Evolutionary conservation across 2,888 invertebrate genomes (phyloP), one percentile per base, ranked within the genome.

Genomic region (Nomada goodeniana): DNA sequence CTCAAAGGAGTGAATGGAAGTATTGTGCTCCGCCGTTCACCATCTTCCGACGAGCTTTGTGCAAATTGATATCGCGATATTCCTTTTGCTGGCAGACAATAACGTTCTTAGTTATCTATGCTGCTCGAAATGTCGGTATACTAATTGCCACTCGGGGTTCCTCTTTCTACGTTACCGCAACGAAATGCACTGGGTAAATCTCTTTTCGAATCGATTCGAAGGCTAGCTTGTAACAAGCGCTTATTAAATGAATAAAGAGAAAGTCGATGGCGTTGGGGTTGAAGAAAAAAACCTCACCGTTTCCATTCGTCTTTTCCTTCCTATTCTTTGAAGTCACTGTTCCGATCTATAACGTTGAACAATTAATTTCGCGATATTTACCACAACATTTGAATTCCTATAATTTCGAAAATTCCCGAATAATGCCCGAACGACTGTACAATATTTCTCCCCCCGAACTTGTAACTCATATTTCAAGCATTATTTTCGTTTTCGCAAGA

Each of bases 61-160:
- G 76, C 44, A 68, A 77, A 73, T 70, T 76, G 70, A 50, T 74
- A 76, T 76, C 70, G 83, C 74, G 71, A 72, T 74, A 70, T 80
- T 73, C 80, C 71, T 82, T 79, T 76, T 73, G 53, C 61, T 59
- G 50, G 65, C 72, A 59, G 76, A 70, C 76, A 82, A 86, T 82
- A 74, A 69, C 76, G 69, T 75, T 84, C 78, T 76, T 82, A 81
- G 53, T 74, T 75, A 76, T 80, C 77, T 60, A 50, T 82, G 63
- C 75, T 23, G 76, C 69, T 60, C 64, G 86, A 69, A 80, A 80
- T 72, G 75, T 67, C 81, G 60, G 63, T 72, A 72, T 82, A 84
- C 73, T 86, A 86, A 86, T 86, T 86, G 86, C 81, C 77, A 86
- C 84, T 86, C 67, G n/a, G 60, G 36, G 23, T 13, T n/a, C 29